phyloP scores from a whole-genome alignment of 2,113 vertebrate species.

The Zosterops borbonicus region DNA sequence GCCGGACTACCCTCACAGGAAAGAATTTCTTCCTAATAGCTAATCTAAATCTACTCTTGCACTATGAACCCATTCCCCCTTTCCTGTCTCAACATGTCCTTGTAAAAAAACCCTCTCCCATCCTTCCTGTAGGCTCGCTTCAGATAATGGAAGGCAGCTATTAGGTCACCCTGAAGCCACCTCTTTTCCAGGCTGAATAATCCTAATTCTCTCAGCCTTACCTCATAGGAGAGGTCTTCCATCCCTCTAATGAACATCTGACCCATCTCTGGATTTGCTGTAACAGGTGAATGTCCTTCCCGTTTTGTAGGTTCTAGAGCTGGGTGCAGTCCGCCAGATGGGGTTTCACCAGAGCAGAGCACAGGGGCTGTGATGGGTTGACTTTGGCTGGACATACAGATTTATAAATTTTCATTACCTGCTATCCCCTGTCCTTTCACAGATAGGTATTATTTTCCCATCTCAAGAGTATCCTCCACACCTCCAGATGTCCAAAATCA shows the following conservation, averaged over 20 bases:
- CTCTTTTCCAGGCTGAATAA: not conserved
- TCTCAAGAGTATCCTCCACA: not conserved
- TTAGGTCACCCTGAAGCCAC: accelerated
- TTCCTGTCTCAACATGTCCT: not conserved
- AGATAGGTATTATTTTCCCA: not conserved
- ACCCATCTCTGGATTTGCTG: not conserved
- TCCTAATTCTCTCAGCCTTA: not conserved
- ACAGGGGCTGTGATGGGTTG: not conserved
- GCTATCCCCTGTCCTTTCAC: not conserved
- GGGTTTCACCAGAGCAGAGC: not conserved
- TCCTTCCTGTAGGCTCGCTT: not conserved
- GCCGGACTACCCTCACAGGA: not conserved
- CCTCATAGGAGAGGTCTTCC: not conserved
- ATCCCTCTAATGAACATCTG: not conserved
- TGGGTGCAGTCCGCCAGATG: not conserved
- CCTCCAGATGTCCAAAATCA: not conserved
- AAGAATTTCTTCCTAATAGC: not conserved
- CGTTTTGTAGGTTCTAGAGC: accelerated
- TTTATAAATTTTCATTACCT: not conserved
- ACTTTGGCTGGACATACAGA: not conserved
- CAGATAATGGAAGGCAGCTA: not conserved
- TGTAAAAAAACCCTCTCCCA: not conserved
- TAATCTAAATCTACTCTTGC: not conserved
- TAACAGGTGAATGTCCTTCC: not conserved
- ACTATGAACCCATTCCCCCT: not conserved